These are phyloP conservation scores for Poecilobothrus nobilitatus DNA, from an alignment of 2,888 invertebrate genomes.

Conservation along the genomic window DNA sequence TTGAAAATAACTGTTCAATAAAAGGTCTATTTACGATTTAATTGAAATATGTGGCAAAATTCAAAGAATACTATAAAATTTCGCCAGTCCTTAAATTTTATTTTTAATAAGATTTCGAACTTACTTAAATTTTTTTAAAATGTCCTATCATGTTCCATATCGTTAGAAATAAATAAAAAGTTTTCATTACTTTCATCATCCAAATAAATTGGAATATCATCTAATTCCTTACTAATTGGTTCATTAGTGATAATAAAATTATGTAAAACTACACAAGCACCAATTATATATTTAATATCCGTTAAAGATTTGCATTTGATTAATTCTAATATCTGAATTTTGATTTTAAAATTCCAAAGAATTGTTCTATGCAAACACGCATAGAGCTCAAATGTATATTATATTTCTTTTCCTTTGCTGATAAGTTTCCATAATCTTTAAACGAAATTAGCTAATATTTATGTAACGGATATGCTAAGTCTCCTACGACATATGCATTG, in stretches of 20 bases:
- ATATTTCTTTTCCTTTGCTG: constrained; percentile 2
- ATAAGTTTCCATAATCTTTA: too few species aligned
- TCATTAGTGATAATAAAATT: constrained; percentile 8
- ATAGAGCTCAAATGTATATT: constrained; percentile 5
- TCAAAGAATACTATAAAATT: too few species aligned
- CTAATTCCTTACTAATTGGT: not conserved
- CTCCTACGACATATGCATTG: constrained; percentile 11
- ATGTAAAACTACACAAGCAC: constrained; percentile 10
- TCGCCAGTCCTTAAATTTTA: too few species aligned
- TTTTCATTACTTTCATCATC: not conserved
- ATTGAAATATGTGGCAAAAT: too few species aligned
- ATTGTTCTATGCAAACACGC: constrained; percentile 14
- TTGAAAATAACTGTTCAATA: too few species aligned
- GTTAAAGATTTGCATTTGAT: not conserved
- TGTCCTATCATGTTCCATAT: too few species aligned
- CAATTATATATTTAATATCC: constrained; percentile 9
- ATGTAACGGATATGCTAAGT: constrained; percentile 12
- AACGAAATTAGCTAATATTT: not conserved
- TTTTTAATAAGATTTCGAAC: too few species aligned
- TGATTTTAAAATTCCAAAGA: constrained; percentile 12
- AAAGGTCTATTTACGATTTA: too few species aligned
- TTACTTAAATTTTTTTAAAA: too few species aligned
- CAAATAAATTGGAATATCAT: not conserved
- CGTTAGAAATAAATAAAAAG: too few species aligned
- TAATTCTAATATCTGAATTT: constrained; percentile 12